Evolutionary conservation across 2,888 invertebrate species (phyloP).

Genomic region (Thereva nobilitata): DNA sequence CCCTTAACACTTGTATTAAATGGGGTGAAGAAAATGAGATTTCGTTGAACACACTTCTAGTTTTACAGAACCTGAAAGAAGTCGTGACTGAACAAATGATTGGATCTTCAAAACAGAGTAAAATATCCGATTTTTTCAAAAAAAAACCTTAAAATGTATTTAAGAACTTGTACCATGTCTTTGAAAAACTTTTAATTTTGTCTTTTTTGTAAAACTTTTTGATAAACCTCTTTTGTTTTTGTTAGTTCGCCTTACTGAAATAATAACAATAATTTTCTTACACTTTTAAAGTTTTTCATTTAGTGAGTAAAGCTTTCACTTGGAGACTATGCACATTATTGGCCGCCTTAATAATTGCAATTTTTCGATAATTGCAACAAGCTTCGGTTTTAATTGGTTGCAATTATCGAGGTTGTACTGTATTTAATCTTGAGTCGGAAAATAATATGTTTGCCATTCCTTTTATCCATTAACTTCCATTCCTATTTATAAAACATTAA

Average conservation of each 20-base stretch:
- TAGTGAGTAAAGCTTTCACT: conserved; percentile 3
- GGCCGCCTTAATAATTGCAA: neutral
- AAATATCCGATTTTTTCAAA: neutral
- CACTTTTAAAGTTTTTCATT: conserved; percentile 2
- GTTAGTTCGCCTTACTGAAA: conserved; percentile 1
- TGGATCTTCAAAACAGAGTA: conserved; percentile 1
- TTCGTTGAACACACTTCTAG: conserved; percentile 2
- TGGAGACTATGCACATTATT: neutral
- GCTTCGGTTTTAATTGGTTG: conserved; percentile 2
- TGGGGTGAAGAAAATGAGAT: conserved; percentile 3
- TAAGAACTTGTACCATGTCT: conserved; percentile 1
- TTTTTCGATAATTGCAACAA: conserved; percentile 3
- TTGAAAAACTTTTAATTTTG: conserved; percentile 1
- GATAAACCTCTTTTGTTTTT: conserved; percentile 1
- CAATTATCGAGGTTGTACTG: neutral
- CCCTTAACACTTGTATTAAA: too few species aligned
- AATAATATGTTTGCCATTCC: too few species aligned
- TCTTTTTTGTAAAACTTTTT: conserved; percentile 2
- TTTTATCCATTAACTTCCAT: too few species aligned
- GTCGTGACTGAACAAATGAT: conserved; percentile 1
- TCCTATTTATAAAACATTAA: too few species aligned
- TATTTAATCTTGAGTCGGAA: too few species aligned
- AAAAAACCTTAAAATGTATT: neutral
- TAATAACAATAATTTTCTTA: conserved; percentile 3
- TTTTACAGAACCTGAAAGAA: conserved; percentile 2